Conservation (phyloP, 2,113 vertebrate genomes). For the Drymodes brunneopygia region DNA sequence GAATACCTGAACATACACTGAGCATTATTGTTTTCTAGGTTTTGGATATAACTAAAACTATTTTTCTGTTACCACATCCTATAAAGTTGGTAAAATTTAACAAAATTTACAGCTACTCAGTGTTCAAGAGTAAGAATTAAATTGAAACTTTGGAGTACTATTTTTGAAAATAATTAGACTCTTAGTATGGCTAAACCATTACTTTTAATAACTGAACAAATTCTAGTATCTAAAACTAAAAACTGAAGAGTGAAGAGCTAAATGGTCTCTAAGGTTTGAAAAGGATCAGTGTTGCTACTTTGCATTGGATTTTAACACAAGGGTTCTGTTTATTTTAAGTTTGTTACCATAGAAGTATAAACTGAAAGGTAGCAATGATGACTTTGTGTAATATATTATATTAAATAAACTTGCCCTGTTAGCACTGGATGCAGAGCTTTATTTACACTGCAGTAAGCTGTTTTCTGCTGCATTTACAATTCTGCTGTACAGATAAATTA, state of each 20-base stretch:
- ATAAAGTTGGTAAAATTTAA: background rate
- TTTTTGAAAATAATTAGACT: background rate
- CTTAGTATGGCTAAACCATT: background rate
- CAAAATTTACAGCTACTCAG: background rate
- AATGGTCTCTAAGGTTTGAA: background rate
- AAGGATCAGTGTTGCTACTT: conserved; percentile 15
- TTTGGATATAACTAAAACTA: background rate
- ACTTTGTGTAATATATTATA: conserved; percentile 65
- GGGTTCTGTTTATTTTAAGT: conserved; percentile 68
- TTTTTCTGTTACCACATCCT: background rate
- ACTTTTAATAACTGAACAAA: background rate
- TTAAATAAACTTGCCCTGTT: conserved; percentile 74
- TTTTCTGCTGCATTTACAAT: conserved; percentile 71
- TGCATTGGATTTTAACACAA: conserved; percentile 57
- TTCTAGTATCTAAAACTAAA: background rate
- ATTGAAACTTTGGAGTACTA: background rate
- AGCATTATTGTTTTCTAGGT: background rate
- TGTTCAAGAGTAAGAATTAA: background rate
- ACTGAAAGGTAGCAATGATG: conserved; percentile 74
- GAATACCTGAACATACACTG: background rate
- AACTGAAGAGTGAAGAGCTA: background rate
- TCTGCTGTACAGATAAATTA: conserved; percentile 70
- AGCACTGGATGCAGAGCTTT: conserved; percentile 36
- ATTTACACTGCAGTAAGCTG: conserved; percentile 74
- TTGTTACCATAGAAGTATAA: conserved; percentile 77